Evolutionary conservation across 2,113 vertebrate genomes (phyloP).

Genomic region (Dermatemys mawii): DNA sequence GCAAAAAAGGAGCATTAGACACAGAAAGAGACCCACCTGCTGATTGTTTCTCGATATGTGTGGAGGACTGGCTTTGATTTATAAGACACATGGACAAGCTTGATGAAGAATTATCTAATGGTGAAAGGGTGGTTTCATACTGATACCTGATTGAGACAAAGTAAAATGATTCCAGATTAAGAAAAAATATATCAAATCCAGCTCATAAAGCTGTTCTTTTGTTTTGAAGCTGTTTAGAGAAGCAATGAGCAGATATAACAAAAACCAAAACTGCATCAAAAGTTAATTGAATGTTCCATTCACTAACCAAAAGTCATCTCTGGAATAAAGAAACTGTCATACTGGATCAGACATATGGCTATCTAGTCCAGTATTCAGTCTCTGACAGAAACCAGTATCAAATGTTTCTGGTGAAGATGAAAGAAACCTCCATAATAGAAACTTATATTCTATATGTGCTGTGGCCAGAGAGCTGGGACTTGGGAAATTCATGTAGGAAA

Average conservation of each 20-base stretch:
- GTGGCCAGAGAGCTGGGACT: background rate
- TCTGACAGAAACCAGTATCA: background rate
- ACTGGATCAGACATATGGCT: background rate
- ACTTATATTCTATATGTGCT: background rate
- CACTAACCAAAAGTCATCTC: background rate
- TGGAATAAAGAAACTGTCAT: background rate
- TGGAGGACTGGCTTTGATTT: conserved; percentile 67
- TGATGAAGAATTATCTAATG: conserved; percentile 79
- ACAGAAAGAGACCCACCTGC: conserved; percentile 62
- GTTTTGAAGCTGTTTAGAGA: background rate
- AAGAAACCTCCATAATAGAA: background rate
- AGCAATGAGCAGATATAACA: background rate
- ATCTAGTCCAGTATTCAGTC: background rate
- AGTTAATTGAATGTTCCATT: background rate
- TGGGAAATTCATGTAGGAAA: background rate
- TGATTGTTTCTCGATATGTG: conserved; percentile 64
- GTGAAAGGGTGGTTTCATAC: conserved; percentile 83
- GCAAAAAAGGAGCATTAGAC: background rate
- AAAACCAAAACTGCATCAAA: background rate
- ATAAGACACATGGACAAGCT: conserved; percentile 80
- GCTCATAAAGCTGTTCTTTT: background rate
- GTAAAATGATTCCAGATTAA: background rate
- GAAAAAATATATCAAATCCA: background rate
- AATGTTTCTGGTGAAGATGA: background rate
- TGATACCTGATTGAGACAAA: conserved; percentile 80